Conservation (phyloP, 2,797 vertebrate species). For the Diceros bicornis region DNA sequence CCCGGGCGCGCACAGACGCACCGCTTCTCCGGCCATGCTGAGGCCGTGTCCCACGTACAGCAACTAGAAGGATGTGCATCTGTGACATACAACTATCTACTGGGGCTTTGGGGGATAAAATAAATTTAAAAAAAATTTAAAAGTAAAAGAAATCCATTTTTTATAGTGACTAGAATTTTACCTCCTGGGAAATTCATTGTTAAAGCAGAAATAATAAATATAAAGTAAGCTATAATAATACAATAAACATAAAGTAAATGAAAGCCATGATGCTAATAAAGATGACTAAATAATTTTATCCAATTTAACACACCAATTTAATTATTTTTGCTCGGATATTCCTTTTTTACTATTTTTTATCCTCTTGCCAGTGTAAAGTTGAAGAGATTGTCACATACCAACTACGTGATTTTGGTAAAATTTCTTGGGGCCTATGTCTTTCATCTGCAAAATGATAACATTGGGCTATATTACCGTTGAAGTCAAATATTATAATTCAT, state of each 20-base stretch:
- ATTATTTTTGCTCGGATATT: neutral
- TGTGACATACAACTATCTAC: no score
- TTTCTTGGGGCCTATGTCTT: neutral
- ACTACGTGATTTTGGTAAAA: neutral
- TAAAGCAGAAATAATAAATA: constrained; percentile 8
- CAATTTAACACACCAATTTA: neutral
- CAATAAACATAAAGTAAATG: neutral
- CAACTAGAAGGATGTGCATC: no score
- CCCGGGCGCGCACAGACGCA: no score
- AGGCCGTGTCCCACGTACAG: no score
- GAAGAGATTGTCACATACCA: neutral
- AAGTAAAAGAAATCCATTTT: neutral
- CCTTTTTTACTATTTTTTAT: neutral
- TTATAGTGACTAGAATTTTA: constrained; percentile 1
- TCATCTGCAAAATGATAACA: neutral
- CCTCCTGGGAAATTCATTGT: neutral
- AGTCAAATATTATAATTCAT: neutral
- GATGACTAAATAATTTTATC: neutral
- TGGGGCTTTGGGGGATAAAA: no score
- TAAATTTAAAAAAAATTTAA: no score
- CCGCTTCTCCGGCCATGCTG: no score
- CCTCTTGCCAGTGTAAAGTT: neutral
- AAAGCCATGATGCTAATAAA: neutral
- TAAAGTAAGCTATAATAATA: neutral
- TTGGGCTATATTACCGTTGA: neutral